A percentile compares a stretch with the other conserved stretches of the same genome.
Evolutionary conservation across 2,797 vertebrate species (phyloP).

Genomic region (Bryconaethiops microstoma): DNA sequence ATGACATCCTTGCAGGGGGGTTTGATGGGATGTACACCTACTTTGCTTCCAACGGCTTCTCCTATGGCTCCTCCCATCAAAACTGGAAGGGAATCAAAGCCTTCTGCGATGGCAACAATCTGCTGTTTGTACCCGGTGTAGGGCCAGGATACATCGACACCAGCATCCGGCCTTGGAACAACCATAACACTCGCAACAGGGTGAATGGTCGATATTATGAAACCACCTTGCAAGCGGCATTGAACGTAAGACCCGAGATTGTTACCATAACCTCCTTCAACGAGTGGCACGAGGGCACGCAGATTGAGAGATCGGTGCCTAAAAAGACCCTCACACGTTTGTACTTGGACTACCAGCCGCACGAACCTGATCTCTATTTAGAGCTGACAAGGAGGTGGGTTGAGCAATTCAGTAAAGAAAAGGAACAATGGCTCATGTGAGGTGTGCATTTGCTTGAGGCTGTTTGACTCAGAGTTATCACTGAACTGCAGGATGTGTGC

Average conservation of each 20-base stretch:
- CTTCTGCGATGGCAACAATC: constrained; percentile 85
- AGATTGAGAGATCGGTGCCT: constrained; percentile 85
- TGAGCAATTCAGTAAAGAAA: constrained; percentile 86
- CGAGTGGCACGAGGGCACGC: constrained; percentile 90
- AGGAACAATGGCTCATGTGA: constrained; percentile 87
- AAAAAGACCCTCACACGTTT: constrained; percentile 82
- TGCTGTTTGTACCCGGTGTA: constrained; percentile 87
- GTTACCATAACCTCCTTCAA: constrained; percentile 89
- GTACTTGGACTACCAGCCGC: constrained; percentile 86
- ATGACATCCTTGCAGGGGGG: constrained; percentile 82
- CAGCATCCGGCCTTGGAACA: constrained; percentile 89
- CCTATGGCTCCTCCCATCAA: constrained; percentile 88
- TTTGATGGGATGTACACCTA: constrained; percentile 91
- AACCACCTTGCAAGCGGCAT: constrained; percentile 84
- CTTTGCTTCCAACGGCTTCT: constrained; percentile 91
- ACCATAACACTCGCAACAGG: constrained; percentile 88
- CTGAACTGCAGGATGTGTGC: not conserved
- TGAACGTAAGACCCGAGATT: constrained; percentile 82
- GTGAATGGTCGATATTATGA: constrained; percentile 91
- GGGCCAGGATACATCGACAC: constrained; percentile 89
- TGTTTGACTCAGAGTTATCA: not conserved
- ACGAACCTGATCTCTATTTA: constrained; percentile 81
- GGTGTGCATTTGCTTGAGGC: constrained; percentile 18
- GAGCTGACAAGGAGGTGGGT: constrained; percentile 87
- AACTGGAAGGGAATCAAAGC: constrained; percentile 87